Conservation (phyloP, 2,888 invertebrate genomes). For the Idaea aversata region DNA sequence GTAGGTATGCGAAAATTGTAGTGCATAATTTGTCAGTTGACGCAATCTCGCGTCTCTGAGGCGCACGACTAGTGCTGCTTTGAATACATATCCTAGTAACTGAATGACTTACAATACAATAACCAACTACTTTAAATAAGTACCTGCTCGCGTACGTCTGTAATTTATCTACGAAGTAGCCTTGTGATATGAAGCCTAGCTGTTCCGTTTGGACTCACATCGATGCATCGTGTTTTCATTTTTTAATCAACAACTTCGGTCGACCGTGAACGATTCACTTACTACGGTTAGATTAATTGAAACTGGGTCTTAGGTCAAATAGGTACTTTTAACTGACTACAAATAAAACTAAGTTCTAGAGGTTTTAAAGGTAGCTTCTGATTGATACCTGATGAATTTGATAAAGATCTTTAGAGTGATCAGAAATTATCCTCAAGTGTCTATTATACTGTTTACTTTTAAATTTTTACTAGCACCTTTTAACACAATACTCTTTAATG, state of each 20-base stretch:
- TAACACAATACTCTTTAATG: too few species aligned
- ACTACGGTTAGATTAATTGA: constrained; percentile 3
- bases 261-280: constrained; percentile 35
- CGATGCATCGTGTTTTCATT: constrained; percentile 56
- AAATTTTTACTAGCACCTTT: too few species aligned
- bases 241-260: constrained; percentile 51
- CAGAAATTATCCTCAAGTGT: too few species aligned
- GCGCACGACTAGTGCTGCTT: too few species aligned
- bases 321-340: background rate
- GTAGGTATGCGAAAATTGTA: too few species aligned
- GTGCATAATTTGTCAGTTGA: too few species aligned
- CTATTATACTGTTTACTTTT: too few species aligned
- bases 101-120: background rate
- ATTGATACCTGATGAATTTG: too few species aligned
- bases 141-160: background rate
- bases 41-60: background rate
- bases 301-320: constrained; percentile 5
- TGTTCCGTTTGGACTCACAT: constrained; percentile 47
- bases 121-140: background rate
- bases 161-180: constrained; percentile 28
- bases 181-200: constrained; percentile 34
- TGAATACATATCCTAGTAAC: background rate
- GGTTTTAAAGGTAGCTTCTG: too few species aligned
- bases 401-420: too few species aligned
- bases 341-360: too few species aligned